Evolutionary conservation across 2,888 invertebrate genomes (phyloP).

Genomic region (Hemicrepidius hirtus): DNA sequence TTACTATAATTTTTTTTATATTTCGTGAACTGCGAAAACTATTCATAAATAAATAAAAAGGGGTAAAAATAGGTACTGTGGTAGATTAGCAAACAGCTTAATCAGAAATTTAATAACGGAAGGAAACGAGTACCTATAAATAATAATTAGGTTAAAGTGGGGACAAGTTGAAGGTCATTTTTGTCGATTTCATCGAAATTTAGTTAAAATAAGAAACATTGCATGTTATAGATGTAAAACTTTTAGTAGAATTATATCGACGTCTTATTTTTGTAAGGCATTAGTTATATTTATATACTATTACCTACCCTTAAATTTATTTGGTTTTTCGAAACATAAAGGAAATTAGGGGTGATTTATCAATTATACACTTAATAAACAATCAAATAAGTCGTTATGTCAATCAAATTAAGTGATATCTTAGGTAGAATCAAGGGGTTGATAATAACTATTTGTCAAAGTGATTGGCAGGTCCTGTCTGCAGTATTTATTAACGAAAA

Average conservation of each 20-base stretch:
- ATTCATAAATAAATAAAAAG: too few relatives aligned
- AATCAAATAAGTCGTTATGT: background rate
- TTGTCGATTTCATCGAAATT: slow-evolving; percentile 23
- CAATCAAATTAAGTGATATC: background rate
- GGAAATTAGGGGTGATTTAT: background rate
- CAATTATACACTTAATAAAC: background rate
- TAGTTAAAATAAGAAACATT: slow-evolving; percentile 27
- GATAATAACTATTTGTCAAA: slow-evolving; percentile 13
- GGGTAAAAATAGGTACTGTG: too few relatives aligned
- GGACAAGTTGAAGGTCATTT: slow-evolving; percentile 24
- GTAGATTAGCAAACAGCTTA: background rate
- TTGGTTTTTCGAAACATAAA: too few relatives aligned
- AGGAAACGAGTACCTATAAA: slow-evolving; percentile 5
- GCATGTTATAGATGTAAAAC: slow-evolving; percentile 8
- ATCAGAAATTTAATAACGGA: slow-evolving; percentile 3
- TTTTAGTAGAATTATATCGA: slow-evolving; percentile 10
- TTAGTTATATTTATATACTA: slow-evolving; percentile 22
- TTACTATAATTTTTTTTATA: too few relatives aligned
- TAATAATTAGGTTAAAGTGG: slow-evolving; percentile 23
- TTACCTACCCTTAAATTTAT: too few relatives aligned
- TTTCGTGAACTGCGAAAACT: too few relatives aligned
- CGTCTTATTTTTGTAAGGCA: background rate
- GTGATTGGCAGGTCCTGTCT: slow-evolving; percentile 5
- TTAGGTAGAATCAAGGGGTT: slow-evolving; percentile 13
- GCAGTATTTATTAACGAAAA: slow-evolving; percentile 14